These are phyloP conservation scores for Pteronura brasiliensis DNA, from an alignment of 2,113 vertebrate species.

Conservation along the genomic window DNA sequence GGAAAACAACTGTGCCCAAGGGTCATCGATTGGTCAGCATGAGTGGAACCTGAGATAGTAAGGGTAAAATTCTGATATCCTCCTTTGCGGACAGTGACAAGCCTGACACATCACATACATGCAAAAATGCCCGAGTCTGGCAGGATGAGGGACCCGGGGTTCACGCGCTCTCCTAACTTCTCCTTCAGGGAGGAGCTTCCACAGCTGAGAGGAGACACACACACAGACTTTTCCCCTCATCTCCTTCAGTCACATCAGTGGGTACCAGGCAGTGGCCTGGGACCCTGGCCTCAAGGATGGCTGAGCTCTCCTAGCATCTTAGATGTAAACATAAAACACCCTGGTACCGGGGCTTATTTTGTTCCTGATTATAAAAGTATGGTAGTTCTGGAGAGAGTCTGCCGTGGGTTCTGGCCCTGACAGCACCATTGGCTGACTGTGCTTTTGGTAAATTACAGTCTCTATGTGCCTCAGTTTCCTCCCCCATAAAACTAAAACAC, in stretches of 20 bases:
- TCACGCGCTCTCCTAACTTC: background rate
- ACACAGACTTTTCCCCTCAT: background rate
- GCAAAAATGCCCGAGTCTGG: background rate
- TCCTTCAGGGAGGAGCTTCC: background rate
- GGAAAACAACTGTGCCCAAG: background rate
- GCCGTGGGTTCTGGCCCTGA: background rate
- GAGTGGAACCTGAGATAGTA: background rate
- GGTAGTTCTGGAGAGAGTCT: background rate
- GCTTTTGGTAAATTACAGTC: background rate
- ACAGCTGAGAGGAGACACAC: background rate
- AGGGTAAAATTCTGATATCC: background rate
- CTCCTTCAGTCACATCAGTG: background rate
- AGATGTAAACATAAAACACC: background rate
- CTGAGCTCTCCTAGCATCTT: background rate
- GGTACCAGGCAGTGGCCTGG: background rate
- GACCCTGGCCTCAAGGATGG: background rate
- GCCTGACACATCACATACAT: background rate
- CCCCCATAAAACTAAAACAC: background rate
- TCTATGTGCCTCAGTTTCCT: background rate
- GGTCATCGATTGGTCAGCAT: background rate
- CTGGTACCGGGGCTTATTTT: background rate
- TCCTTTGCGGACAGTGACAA: background rate
- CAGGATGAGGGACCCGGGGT: background rate
- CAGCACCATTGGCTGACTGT: background rate
- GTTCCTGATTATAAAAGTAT: background rate